Evolutionary conservation across 2,888 invertebrate genomes (phyloP).

Genomic region (Dimorphilus gyrociliatus): DNA sequence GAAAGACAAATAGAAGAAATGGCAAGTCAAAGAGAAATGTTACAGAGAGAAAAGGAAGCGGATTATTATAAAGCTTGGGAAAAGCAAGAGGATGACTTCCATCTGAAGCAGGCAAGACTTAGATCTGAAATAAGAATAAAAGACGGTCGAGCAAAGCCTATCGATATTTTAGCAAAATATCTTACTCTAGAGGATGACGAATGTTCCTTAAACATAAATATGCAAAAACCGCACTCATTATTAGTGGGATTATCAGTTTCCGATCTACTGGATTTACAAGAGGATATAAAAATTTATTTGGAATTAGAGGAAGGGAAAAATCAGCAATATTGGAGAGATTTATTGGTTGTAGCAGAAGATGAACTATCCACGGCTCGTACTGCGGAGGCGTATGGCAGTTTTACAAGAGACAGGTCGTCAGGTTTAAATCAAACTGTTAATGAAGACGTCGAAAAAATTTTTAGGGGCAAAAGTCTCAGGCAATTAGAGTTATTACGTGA

Average conservation of each 20-base stretch:
- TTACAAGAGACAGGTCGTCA: conserved; percentile 31
- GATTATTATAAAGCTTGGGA: conserved; percentile 85
- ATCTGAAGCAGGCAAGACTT: conserved; percentile 81
- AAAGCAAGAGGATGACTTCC: conserved; percentile 86
- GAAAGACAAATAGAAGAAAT: conserved; percentile 50
- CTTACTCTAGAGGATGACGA: conserved; percentile 63
- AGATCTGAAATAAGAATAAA: conserved; percentile 86
- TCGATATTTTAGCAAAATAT: conserved; percentile 89
- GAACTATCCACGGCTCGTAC: conserved; percentile 41
- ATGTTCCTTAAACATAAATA: conserved; percentile 77
- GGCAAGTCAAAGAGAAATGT: conserved; percentile 53
- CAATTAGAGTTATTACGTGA: conserved; percentile 66
- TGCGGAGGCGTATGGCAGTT: not conserved
- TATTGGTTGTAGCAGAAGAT: conserved; percentile 81
- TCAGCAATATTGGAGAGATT: conserved; percentile 84
- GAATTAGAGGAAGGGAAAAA: conserved; percentile 76
- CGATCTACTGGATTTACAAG: conserved; percentile 85
- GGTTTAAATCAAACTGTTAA: conserved; percentile 80
- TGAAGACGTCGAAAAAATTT: conserved; percentile 68
- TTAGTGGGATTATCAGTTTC: conserved; percentile 53
- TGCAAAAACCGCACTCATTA: conserved; percentile 79
- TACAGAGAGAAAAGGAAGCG: conserved; percentile 74
- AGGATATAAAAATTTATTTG: conserved; percentile 75
- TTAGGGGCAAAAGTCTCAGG: conserved; percentile 76
- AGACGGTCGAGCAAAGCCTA: conserved; percentile 91